Conservation (phyloP, 2,797 vertebrate genomes). For the Sebastes vulpes region DNA sequence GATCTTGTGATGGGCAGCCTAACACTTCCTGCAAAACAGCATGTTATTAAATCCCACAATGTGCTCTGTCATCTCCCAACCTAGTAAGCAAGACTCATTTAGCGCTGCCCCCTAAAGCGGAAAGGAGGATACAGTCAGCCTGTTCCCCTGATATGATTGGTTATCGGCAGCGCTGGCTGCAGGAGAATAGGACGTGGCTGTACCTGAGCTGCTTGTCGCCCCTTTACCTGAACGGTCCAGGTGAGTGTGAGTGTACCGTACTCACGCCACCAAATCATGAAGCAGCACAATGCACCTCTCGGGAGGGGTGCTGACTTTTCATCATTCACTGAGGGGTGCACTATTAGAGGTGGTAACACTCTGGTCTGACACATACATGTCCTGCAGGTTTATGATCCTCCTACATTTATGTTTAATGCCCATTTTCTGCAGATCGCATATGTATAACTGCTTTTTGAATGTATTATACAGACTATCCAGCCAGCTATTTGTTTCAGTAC, state of each 20-base stretch:
- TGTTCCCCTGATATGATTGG: slow-evolving; percentile 82
- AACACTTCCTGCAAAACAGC: slow-evolving; percentile 12
- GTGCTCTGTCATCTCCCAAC: slow-evolving; percentile 71
- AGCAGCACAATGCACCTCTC: slow-evolving; percentile 21
- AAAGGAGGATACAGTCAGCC: slow-evolving; percentile 72
- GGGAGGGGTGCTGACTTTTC: slow-evolving; percentile 2
- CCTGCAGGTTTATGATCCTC: not conserved
- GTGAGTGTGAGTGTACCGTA: slow-evolving; percentile 80
- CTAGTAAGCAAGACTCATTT: slow-evolving; percentile 68
- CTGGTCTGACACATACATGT: not conserved
- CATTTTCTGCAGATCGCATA: not conserved
- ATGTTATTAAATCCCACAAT: slow-evolving; percentile 53
- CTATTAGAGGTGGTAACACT: not conserved
- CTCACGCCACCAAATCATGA: slow-evolving; percentile 59
- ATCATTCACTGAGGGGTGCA: slow-evolving; percentile 3
- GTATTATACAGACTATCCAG: not conserved
- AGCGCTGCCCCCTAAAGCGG: slow-evolving; percentile 69
- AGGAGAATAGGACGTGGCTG: slow-evolving; percentile 85
- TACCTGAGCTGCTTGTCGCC: slow-evolving; percentile 87
- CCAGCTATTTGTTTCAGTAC: not conserved
- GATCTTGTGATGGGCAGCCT: not conserved
- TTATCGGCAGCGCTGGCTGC: slow-evolving; percentile 86
- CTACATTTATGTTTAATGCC: not conserved
- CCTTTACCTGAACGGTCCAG: slow-evolving; percentile 77
- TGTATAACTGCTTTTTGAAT: not conserved